These are phyloP conservation scores for Leptestheria dahalacensis DNA, from an alignment of 1,140 invertebrate genomes.

Conservation along the genomic window DNA sequence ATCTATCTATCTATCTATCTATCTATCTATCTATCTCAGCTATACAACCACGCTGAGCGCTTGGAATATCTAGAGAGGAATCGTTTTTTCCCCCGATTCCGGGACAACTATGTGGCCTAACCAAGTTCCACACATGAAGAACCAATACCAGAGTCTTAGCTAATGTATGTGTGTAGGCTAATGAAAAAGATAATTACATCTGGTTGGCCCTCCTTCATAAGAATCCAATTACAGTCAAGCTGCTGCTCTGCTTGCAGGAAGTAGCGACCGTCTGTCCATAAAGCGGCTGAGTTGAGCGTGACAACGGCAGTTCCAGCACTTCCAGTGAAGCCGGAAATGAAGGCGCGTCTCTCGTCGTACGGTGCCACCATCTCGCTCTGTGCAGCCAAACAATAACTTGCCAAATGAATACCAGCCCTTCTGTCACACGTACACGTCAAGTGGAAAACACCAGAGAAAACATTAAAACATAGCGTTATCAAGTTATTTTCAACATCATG, in stretches of 20 bases:
- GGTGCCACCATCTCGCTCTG: slow-evolving; percentile 50
- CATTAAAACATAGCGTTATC: no score
- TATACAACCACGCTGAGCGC: no score
- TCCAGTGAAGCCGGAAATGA: slow-evolving; percentile 41
- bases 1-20: no score
- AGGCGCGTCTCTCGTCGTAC: slow-evolving; percentile 36
- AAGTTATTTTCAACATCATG: no score
- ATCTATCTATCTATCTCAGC: no score
- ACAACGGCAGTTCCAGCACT: slow-evolving; percentile 39
- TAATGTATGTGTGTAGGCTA: background rate
- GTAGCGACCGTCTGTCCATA: slow-evolving; percentile 51
- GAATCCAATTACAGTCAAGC: slow-evolving; percentile 27
- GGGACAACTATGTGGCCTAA: no score
- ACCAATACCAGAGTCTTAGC: background rate
- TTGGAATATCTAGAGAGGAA: no score
- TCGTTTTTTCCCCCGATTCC: no score
- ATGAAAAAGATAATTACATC: background rate
- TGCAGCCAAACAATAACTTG: slow-evolving; percentile 12
- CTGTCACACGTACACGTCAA: no score
- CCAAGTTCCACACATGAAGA: no score
- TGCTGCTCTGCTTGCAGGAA: slow-evolving; percentile 34
- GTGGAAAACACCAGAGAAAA: no score
- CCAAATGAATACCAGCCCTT: background rate
- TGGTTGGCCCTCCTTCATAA: slow-evolving; percentile 32
- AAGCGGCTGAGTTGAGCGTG: slow-evolving; percentile 34